Conservation (phyloP, 2,113 vertebrate genomes). For the Fukomys damarensis region DNA sequence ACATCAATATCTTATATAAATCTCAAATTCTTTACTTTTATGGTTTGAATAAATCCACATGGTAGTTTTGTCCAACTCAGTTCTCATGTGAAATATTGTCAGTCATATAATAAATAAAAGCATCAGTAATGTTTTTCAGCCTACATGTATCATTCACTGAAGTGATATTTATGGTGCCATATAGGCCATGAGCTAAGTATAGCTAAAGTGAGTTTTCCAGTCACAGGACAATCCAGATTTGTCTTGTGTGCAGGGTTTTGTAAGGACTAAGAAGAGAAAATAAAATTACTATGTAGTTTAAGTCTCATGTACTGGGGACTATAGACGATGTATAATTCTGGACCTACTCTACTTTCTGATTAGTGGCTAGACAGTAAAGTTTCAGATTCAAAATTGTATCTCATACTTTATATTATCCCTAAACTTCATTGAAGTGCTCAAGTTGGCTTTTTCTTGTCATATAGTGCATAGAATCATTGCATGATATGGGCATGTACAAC, state of each 20-base stretch:
- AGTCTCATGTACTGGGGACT: background rate
- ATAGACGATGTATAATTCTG: background rate
- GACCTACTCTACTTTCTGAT: background rate
- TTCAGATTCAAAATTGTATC: background rate
- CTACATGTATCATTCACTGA: background rate
- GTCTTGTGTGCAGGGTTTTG: conserved; percentile 11
- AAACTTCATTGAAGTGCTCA: background rate
- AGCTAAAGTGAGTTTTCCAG: conserved; percentile 29
- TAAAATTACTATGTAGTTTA: conserved; percentile 8
- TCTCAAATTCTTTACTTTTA: conserved; percentile 55
- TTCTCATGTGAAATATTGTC: conserved; percentile 69
- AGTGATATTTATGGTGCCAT: conserved; percentile 41
- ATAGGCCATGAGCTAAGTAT: conserved; percentile 47
- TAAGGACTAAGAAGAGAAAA: conserved; percentile 11
- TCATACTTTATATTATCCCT: background rate
- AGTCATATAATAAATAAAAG: conserved; percentile 65
- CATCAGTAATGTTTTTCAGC: conserved; percentile 59
- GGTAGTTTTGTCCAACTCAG: conserved; percentile 37
- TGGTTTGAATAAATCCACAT: conserved; percentile 69
- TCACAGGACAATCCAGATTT: conserved; percentile 16
- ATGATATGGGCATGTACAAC: background rate
- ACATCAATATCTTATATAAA: conserved; percentile 58
- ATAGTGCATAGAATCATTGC: background rate
- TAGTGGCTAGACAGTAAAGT: background rate
- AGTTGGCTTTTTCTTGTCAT: background rate